Conservation (phyloP, 2,113 vertebrate species). For the Nibea coibor region DNA sequence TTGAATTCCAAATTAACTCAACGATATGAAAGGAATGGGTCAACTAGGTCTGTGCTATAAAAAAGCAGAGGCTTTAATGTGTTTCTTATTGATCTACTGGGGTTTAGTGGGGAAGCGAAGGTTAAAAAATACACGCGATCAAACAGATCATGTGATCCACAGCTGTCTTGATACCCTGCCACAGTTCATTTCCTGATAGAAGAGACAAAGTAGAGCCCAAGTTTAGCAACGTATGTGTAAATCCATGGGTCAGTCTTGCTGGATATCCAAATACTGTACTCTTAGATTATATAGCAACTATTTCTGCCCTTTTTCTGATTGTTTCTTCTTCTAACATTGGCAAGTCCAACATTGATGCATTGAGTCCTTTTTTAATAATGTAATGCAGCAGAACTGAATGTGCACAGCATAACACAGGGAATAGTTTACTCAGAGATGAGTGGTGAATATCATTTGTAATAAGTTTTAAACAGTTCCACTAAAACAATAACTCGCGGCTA, state of each 20-base stretch:
- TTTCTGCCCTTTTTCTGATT: neutral
- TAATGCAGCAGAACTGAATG: neutral
- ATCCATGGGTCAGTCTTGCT: neutral
- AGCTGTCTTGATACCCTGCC: neutral
- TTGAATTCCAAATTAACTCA: slow-evolving; percentile 72
- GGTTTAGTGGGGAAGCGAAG: slow-evolving; percentile 28
- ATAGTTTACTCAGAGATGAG: neutral
- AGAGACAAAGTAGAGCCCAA: neutral
- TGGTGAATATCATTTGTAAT: neutral
- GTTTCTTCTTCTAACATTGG: neutral
- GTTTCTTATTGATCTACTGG: slow-evolving; percentile 54
- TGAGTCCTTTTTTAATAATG: neutral
- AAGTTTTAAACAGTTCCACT: neutral
- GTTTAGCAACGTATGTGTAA: neutral
- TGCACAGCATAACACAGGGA: neutral
- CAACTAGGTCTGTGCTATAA: slow-evolving; percentile 53
- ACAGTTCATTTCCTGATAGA: neutral
- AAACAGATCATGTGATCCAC: slow-evolving; percentile 45
- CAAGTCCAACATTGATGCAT: neutral
- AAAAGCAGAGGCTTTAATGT: slow-evolving; percentile 55
- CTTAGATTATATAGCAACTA: neutral
- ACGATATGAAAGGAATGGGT: slow-evolving; percentile 68
- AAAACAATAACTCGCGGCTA: neutral
- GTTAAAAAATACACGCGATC: slow-evolving; percentile 55
- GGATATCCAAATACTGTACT: neutral